Conservation (phyloP, 2,113 vertebrate genomes). For the Lanius ludovicianus region DNA sequence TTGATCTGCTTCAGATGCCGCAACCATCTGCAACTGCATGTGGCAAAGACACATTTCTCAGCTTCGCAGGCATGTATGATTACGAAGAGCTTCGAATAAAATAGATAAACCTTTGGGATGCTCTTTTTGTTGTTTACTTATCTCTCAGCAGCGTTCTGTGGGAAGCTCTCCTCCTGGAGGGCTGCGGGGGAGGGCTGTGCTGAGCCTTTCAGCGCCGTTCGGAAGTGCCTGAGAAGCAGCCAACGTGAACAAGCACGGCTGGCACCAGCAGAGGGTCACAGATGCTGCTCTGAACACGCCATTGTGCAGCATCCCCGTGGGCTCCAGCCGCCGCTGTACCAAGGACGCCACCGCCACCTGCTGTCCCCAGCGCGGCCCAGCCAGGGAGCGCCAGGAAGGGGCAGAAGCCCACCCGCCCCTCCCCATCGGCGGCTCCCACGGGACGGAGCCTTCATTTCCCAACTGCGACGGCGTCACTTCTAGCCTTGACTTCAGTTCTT, state of each 20-base stretch:
- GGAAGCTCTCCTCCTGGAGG: neutral
- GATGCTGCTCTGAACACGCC: neutral
- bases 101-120: neutral
- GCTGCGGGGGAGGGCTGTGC: neutral
- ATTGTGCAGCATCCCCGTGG: accelerated
- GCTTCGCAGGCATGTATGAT: neutral
- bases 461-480: accelerated
- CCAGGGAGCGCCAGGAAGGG: accelerated
- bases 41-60: neutral
- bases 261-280: neutral
- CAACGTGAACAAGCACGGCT: neutral
- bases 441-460: neutral
- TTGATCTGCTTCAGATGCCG: constrained; percentile 12
- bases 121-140: neutral
- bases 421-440: accelerated
- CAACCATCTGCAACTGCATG: constrained; percentile 45
- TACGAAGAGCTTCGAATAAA: neutral
- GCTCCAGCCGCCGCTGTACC: neutral
- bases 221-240: neutral
- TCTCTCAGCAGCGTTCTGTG: neutral
- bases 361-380: neutral
- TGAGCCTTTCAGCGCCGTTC: neutral
- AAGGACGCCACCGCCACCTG: constrained; percentile 18
- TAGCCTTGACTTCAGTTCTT: neutral
- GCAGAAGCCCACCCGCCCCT: accelerated